Percentiles rank a stretch among this genome's conserved stretches.
These are phyloP conservation scores for Eupelmus urozonus DNA, from an alignment of 2,888 invertebrate genomes.

Conservation along the genomic window DNA sequence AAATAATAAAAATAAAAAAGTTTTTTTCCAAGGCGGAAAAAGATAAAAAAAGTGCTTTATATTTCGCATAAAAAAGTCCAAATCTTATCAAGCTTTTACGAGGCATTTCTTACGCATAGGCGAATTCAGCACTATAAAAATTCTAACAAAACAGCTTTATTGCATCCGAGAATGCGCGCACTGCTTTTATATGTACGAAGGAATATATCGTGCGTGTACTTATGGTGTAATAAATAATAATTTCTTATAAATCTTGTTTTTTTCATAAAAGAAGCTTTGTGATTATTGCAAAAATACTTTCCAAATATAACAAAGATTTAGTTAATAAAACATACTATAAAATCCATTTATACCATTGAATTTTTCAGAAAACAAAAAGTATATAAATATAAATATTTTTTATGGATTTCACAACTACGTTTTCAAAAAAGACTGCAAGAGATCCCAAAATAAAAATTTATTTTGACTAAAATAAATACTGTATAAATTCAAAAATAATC, in stretches of 20 bases:
- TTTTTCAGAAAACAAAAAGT: too few relatives aligned
- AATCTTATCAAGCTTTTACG: slow-evolving; percentile 53
- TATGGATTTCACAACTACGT: too few relatives aligned
- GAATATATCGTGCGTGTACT: slow-evolving; percentile 12
- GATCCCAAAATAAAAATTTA: too few relatives aligned
- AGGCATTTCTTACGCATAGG: slow-evolving; percentile 48
- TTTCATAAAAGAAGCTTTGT: background rate
- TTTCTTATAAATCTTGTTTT: slow-evolving; percentile 4
- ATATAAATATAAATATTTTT: too few relatives aligned
- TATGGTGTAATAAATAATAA: slow-evolving; percentile 5
- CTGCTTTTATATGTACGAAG: slow-evolving; percentile 2
- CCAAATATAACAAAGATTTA: too few relatives aligned
- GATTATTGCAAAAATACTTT: too few relatives aligned
- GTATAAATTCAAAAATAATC: too few relatives aligned
- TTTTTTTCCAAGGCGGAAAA: slow-evolving; percentile 31
- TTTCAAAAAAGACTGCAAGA: too few relatives aligned
- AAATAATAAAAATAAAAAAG: slow-evolving; percentile 25
- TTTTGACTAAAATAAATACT: too few relatives aligned
- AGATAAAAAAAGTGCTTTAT: slow-evolving; percentile 51
- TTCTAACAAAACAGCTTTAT: slow-evolving; percentile 55
- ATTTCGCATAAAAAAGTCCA: slow-evolving; percentile 51
- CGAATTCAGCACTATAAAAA: slow-evolving; percentile 50
- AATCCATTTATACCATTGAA: too few relatives aligned
- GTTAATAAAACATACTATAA: too few relatives aligned
- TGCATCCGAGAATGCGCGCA: slow-evolving; percentile 28